These are phyloP conservation scores for Erpobdella octoculata DNA, from an alignment of 2,888 invertebrate genomes.

Conservation along the genomic window DNA sequence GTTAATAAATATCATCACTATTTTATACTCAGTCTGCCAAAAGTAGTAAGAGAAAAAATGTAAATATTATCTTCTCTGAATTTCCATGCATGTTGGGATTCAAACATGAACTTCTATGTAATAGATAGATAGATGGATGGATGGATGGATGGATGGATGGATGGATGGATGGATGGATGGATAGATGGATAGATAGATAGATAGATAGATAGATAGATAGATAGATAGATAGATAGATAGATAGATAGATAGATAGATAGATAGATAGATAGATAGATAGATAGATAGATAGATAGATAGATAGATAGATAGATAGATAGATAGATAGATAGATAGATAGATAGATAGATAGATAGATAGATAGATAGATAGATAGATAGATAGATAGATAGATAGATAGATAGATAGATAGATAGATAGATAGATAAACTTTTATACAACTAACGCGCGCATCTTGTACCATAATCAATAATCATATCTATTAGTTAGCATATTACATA, in stretches of 20 bases:
- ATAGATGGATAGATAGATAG: too few relatives aligned
- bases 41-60: too few relatives aligned
- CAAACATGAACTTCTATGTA: too few relatives aligned
- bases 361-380: slow-evolving; percentile 12
- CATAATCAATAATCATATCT: too few relatives aligned
- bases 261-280: slow-evolving; percentile 4
- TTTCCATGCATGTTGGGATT: too few relatives aligned
- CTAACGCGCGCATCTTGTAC: too few relatives aligned
- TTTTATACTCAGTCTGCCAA: too few relatives aligned
- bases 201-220: neutral
- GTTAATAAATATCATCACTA: too few relatives aligned
- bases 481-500: too few relatives aligned
- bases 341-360: neutral
- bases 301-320: neutral
- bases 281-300: neutral
- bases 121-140: too few relatives aligned
- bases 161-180: neutral
- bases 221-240: neutral
- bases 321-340: neutral
- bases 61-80: too few relatives aligned
- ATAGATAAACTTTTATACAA: slow-evolving; percentile 2
- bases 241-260: neutral
- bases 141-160: too few relatives aligned
- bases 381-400: slow-evolving; percentile 15
- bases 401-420: slow-evolving; percentile 14